Base-by-base conservation (phyloP, 2,888 invertebrate species). In the Noctua janthe region DNA sequence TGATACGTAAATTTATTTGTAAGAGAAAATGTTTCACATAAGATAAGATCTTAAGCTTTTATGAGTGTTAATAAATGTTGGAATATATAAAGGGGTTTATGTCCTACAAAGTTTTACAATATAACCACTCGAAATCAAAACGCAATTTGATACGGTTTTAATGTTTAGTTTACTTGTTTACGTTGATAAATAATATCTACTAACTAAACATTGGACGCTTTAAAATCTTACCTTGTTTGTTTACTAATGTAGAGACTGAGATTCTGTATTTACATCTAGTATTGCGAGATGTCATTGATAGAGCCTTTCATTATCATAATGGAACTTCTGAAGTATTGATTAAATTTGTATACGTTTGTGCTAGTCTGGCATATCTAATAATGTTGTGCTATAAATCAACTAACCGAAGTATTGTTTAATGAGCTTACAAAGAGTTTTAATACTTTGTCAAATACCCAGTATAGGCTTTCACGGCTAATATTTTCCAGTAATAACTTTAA, bases 281-380 rank as follows among this genome's bases (percentile, higher is more conserved):
- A 71, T 35, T 71, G 13, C 43, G 43, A 75, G 66, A 39, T 74
- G n/a, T 74, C 23, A 29, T 62, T 71, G 43, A 29, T 79, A 70
- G 23, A 39, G 49, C n/a, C 23, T 78, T 78, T 71, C 47, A 82
- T 74, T 70, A 77, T 39, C 62, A 7, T 67, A 74, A 64, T 74
- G 62, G 49, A 62, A 67, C 23, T 49, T 59, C 43, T 17, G 23
- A 64, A 17, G 47, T 54, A 23, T 62, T 56, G 3, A 73, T n/a
- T 20, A 64, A n/a, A 17, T 17, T 49, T 64, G 43, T 4, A 29
- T 49, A 7, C 6, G 69, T 69, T n/a, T 23, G 15, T 69, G 69
- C 17, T 72, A 72, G 43, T 74, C 35, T 74, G 23, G 13, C 8
- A 69, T 69, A 15, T 17, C 5, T 49, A 74, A 35, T 23, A 17